Evolutionary conservation across 2,888 invertebrate genomes (phyloP).

Genomic region (Dynastes maya): DNA sequence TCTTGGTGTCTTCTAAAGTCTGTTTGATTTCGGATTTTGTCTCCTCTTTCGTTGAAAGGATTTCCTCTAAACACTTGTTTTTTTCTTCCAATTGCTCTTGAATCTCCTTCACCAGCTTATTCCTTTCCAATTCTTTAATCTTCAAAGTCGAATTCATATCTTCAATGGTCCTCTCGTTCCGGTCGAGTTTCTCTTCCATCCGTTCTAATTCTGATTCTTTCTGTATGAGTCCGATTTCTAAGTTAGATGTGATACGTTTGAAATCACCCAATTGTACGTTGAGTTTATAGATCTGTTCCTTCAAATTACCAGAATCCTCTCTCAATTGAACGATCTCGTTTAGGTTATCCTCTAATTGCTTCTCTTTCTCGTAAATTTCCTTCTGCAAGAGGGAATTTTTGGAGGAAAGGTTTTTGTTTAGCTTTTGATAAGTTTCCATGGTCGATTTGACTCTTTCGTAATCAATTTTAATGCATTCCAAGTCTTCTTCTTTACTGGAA

Average conservation of each 20-base stretch:
- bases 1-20: slow-evolving; percentile 11
- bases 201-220: slow-evolving; percentile 20
- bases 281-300: neutral
- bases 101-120: neutral
- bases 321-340: slow-evolving; percentile 16
- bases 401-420: slow-evolving; percentile 9
- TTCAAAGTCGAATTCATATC: slow-evolving; percentile 7
- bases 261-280: slow-evolving; percentile 10
- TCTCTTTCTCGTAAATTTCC: slow-evolving; percentile 16
- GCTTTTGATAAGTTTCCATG: slow-evolving; percentile 33
- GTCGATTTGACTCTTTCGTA: slow-evolving; percentile 32
- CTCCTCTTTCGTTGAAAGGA: neutral
- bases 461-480: slow-evolving; percentile 35
- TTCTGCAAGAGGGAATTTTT: slow-evolving; percentile 17
- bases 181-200: slow-evolving; percentile 8
- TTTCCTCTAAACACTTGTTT: slow-evolving; percentile 1
- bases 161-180: slow-evolving; percentile 15
- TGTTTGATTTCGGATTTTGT: slow-evolving; percentile 4
- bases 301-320: slow-evolving; percentile 17
- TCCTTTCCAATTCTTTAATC: slow-evolving; percentile 7
- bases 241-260: slow-evolving; percentile 16
- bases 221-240: slow-evolving; percentile 30
- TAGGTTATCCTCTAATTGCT: slow-evolving; percentile 24
- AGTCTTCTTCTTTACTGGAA: slow-evolving; percentile 1
- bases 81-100: neutral